Evolutionary conservation across 2,888 invertebrate species (phyloP), one percentile per base, ranked within the genome.

Genomic region (Camptogramma bilineatum): DNA sequence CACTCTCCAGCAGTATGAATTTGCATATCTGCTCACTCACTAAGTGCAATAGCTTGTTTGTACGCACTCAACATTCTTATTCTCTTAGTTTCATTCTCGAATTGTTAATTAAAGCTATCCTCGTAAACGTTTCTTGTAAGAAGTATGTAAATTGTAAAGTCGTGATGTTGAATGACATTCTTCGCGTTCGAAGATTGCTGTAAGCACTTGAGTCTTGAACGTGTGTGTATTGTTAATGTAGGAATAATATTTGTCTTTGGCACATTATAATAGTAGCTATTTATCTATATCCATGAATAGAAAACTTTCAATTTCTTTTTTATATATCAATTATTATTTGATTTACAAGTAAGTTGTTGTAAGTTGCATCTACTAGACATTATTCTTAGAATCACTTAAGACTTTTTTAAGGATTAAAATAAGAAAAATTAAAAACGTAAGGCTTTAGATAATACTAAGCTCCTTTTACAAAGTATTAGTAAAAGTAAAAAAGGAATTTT

Each of bases 11-110:
- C 79, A 79, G 83, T 83, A 86, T 84, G 87, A 88, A 91, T 92
- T 90, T 89, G 91, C 92, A 93, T 93, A 91, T 90, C 87, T 81
- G 86, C 83, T 81, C 84, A 79, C 83, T 85, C 81, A 80, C 90
- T 92, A 91, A 92, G 92, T 93, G 92, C 92, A 90, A 91, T 91
- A 83, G 86, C 92, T 85, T 93, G 93, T 93, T 90, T 84, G 81
- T 84, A 85, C 87, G 82, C 85, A 87, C 88, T 90, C 83, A 78
- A 77, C 83, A 86, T 87, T 89, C 90, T 86, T 88, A 83, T 81
- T 82, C 79, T 79, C 71, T 75, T 73, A 63, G 53, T 62, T 63
- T 66, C 52, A 62, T 68, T 70, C 64, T 65, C 62, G 59, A 67
- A 72, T 67, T 66, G 68, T 69, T 71, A 71, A 71, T 71, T 73